Base-by-base conservation (phyloP, 2,888 invertebrate genomes). In the Beris chalybata region DNA sequence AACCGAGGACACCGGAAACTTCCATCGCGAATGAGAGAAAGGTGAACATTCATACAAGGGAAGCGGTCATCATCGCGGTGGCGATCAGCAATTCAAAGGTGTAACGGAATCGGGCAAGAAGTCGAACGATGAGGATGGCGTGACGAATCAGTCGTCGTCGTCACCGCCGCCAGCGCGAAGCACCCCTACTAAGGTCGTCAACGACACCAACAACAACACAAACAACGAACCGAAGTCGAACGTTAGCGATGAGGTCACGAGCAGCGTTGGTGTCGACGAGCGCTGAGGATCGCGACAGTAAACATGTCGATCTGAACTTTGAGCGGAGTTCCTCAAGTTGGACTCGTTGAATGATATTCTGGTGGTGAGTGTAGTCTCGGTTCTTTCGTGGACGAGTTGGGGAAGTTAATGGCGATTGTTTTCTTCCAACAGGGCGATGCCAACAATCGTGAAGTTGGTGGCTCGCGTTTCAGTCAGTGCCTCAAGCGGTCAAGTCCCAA, bases 261-360 rank as follows among this genome's bases (percentile, higher is more conserved):
- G 13, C 9, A 11, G 13, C 0, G 64, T 5, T 5, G n/a, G 4
- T 9, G 44, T 2, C 4, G 7, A 38, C 38, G 44, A 50, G 31
- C 4, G 31, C 52, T 30, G 48, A 31, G 9, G 61, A 47, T 43
- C 61, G 56, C 7, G 59, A 54, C 15, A 45, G 44, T 32, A 56
- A 65, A 32, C 47, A 83, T 12, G 78, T 82, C 11, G 84, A 88
- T 73, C 92, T 93, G 77, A 92, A 92, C 81, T 86, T 95, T 70
- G 93, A 94, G n/a, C n/a, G 74, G 92, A 92, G 71, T 91, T 94
- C 76, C 86, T 95, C 71, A 91, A 92, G 75, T 86, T 89, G 73
- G 93, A 93, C 75, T 83, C 86, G 68, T 86, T 93, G 74, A 89
- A 90, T 53, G 89, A 89, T 59, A 83, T 90, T 58, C 82, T 91